Percentiles rank a stretch among this genome's conserved stretches.
phyloP scores from a whole-genome alignment of 2,113 vertebrate genomes.

The Pipra filicauda region DNA sequence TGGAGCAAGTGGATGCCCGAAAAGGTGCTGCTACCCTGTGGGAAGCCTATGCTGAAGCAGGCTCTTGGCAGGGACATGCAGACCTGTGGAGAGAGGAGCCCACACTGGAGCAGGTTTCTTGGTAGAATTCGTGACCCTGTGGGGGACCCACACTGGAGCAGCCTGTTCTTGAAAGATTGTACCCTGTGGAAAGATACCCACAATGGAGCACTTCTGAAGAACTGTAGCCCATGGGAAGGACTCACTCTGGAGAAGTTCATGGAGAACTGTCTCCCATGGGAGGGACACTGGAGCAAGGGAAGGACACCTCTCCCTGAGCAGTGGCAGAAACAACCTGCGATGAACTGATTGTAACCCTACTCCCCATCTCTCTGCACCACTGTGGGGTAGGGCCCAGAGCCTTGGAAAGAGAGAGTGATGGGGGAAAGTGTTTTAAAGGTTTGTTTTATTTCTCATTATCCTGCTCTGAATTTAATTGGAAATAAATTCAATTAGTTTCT shows the following conservation, averaged over 20 bases:
- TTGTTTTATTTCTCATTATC: background rate
- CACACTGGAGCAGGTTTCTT: background rate
- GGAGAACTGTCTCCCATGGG: background rate
- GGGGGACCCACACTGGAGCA: background rate
- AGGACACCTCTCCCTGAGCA: background rate
- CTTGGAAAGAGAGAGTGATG: background rate
- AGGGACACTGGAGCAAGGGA: background rate
- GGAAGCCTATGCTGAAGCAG: background rate
- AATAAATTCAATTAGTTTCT: background rate
- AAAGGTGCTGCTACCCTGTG: rapidly evolving
- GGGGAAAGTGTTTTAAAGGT: background rate
- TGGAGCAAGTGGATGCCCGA: background rate
- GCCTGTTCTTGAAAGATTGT: background rate
- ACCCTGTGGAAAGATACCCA: background rate
- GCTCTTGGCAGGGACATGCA: background rate
- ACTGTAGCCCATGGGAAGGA: background rate
- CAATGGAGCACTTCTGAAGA: background rate
- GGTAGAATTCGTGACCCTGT: background rate
- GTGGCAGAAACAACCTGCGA: background rate
- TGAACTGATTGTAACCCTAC: background rate
- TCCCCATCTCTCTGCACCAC: background rate
- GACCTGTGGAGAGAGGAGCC: background rate
- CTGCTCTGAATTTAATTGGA: background rate
- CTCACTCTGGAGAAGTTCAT: background rate
- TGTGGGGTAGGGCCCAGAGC: background rate